Evolutionary conservation across 2,888 invertebrate species (phyloP), one percentile per base, ranked within the genome.

Genomic region (Tholera decimalis): DNA sequence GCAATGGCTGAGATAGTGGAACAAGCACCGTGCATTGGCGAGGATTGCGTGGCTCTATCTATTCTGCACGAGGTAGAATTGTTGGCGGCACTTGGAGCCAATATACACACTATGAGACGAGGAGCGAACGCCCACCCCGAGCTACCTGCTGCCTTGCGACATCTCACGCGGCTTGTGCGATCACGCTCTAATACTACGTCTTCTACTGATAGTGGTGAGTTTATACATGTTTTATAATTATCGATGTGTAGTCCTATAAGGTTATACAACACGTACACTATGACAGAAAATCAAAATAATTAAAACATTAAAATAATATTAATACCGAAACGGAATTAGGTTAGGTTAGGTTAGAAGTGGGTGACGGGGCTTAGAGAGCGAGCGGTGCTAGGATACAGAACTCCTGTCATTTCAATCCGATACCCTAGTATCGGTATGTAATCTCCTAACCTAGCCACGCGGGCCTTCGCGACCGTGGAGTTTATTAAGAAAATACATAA

Each of bases 31-130:
- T 97, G 97, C 0, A 91, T 98, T 13, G 96, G 95, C 1, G 96
- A 97, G 37, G 98, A 98, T 87, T 97, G 97, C 41, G 96, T 97
- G 15, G 97, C 97, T 0, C 91, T 98, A 33, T 97, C 98, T 1
- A 97, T 98, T 78, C 94, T 98, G 15, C 97, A 97, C 85, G 98
- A 98, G 88, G 97, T 97, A 20, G 97, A 98, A 82, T 90, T 98
- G n/a, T 92, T 98, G 75, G 96, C 97, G 0, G 97, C 97, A 15
- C 92, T 98, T 62, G 95, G 94, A 0, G 96, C 97, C 0, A 97
- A 97, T 84, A 94, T 96, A 0, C 96, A 96, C 70, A 97, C 97
- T 11, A 96, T 97, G 83, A 93, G 96, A 78, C 96, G 97, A 69
- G 96, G 97, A 6, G 96, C 97, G 0, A 96, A 96, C 58, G 95